Base-by-base conservation (phyloP, 2,797 vertebrate genomes). In the Hypotaenidia okinawae region DNA sequence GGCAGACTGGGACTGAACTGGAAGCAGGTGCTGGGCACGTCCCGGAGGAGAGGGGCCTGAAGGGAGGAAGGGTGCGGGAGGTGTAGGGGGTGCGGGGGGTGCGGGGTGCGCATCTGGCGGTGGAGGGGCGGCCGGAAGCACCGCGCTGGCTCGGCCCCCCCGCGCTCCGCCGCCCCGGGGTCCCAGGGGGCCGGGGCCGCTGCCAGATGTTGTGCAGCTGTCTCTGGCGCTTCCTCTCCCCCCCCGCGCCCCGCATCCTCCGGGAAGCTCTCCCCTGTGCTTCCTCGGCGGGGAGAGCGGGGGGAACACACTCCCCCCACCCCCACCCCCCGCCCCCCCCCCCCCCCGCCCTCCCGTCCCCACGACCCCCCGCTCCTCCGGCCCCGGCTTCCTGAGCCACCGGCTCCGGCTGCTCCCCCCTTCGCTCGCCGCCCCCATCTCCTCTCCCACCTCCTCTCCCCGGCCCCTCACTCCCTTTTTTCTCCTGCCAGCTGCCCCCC, bases 181-280 rank as follows among this genome's bases (percentile, higher is more conserved):
- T 91, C 67, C 54, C 93, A 54, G 92, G 87, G 87, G 91, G 63
- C 67, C 58, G 35, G 16, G 14, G 76, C 49, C 6, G 33, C 94
- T 95, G 97, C 97, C 98, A 98, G 98, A 98, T 98, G 98, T 98
- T 97, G 88, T 86, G 93, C 98, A 98, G 97, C 97, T 98, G 97
- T 97, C 96, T 91, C 93, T 83, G 24, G 94, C 57, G 62, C 76
- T 97, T 98, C 97, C 94, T 95, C 96, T 86, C 94, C 69, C 84
- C 84, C 88, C 88, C 84, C 78, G 4, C n/a, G 80, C 95, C 94
- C 86, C 5, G 23, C 79, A 96, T 97, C 97, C 97, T 96, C 81
- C 90, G 96, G 97, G 97, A 98, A 97, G 94, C 61, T 84, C 93
- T 94, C 84, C 94, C 89, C 88, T 91, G 84, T 12, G 64, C 88